These are phyloP conservation scores for Drosophila heteroneura DNA, from an alignment of 2,888 invertebrate genomes.

Conservation along the genomic window DNA sequence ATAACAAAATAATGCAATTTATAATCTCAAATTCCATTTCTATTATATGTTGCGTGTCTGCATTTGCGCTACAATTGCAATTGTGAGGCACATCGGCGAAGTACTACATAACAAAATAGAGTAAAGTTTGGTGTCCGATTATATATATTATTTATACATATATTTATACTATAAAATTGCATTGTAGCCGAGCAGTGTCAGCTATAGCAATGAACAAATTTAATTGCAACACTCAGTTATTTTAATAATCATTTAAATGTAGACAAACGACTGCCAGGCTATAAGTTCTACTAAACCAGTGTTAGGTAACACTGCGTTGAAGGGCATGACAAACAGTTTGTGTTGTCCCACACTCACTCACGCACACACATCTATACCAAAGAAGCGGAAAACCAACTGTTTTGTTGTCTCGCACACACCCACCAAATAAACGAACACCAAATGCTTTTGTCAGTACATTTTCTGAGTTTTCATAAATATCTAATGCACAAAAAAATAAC, in stretches of 20 bases:
- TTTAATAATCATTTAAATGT: too few relatives aligned
- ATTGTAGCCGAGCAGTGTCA: background rate
- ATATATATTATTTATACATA: background rate
- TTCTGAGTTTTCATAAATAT: slow-evolving; percentile 69
- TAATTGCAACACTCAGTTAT: too few relatives aligned
- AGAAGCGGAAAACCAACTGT: slow-evolving; percentile 34
- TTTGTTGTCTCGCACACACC: background rate
- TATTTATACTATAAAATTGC: background rate
- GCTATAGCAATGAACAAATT: too few relatives aligned
- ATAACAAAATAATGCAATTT: slow-evolving; percentile 58
- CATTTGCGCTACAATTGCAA: slow-evolving; percentile 30
- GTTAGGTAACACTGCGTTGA: background rate
- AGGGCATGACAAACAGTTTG: slow-evolving; percentile 14
- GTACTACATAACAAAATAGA: background rate
- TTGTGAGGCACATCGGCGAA: slow-evolving; percentile 26
- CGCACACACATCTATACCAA: background rate
- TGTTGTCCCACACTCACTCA: background rate
- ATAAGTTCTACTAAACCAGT: background rate
- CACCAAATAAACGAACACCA: slow-evolving; percentile 22
- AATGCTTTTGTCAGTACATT: slow-evolving; percentile 61
- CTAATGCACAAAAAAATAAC: slow-evolving; percentile 55
- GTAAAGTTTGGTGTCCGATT: background rate
- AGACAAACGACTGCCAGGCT: background rate
- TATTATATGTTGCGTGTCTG: slow-evolving; percentile 52
- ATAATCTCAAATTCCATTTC: slow-evolving; percentile 62